A percentile compares a stretch with the other conserved stretches of the same genome.
Conservation (phyloP, 2,888 invertebrate genomes). For the Diadegma fenestrale region DNA sequence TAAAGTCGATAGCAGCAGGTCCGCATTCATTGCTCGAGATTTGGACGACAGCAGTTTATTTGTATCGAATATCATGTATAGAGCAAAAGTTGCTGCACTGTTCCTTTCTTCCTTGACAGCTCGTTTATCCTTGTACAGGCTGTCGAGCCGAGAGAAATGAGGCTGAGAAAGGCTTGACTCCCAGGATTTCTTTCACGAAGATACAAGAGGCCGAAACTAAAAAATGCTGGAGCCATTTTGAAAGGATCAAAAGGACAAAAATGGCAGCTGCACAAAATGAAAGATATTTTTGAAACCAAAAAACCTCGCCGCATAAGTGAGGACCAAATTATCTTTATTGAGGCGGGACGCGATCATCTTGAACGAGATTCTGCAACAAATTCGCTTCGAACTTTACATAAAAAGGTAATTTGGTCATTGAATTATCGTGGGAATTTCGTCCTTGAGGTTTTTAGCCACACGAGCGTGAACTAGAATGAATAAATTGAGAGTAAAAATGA, state of each 20-base stretch:
- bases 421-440: no score
- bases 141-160: slow-evolving; percentile 42
- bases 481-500: no score
- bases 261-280: neutral
- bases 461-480: no score
- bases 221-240: neutral
- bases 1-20: neutral
- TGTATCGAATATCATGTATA: slow-evolving; percentile 11
- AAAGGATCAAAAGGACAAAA: neutral
- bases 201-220: slow-evolving; percentile 3
- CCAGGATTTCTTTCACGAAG: slow-evolving; percentile 23
- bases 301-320: no score
- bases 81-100: neutral
- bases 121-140: slow-evolving; percentile 56
- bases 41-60: neutral
- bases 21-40: slow-evolving; percentile 6
- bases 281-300: neutral
- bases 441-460: no score
- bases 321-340: no score
- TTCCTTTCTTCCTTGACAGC: slow-evolving; percentile 27
- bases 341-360: no score
- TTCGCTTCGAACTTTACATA: no score
- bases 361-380: no score
- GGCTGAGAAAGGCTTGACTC: slow-evolving; percentile 37
- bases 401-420: no score